Conservation (phyloP, 2,888 invertebrate genomes). For the Trichogramma dendrolimi region DNA sequence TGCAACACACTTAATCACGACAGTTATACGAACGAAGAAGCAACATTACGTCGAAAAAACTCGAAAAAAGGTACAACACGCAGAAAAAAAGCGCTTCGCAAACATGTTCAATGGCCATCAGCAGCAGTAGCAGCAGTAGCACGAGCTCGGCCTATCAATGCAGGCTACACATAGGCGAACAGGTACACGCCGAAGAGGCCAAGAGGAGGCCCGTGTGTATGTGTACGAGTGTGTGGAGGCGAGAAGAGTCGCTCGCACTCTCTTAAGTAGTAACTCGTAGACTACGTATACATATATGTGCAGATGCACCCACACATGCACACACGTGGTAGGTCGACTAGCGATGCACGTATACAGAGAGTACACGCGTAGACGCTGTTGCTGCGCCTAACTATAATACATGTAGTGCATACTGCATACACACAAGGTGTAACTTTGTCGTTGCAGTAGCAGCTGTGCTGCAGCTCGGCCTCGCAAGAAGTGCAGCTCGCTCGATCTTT, state of each 20-base stretch:
- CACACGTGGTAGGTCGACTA: background rate
- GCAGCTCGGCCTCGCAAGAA: constrained; percentile 17
- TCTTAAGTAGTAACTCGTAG: constrained; percentile 29
- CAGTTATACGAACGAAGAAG: too few relatives aligned
- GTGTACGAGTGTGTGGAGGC: background rate
- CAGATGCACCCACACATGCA: constrained; percentile 11
- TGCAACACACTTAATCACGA: too few relatives aligned
- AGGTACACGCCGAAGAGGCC: background rate
- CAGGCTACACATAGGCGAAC: constrained; percentile 16
- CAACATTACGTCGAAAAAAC: too few relatives aligned
- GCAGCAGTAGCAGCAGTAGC: too few relatives aligned
- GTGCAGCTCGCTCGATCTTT: constrained; percentile 17
- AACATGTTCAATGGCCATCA: constrained; percentile 19
- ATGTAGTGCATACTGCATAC: too few relatives aligned
- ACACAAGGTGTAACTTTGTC: too few relatives aligned
- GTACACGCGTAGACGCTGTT: too few relatives aligned
- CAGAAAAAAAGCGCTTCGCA: constrained; percentile 24
- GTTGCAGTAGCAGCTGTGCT: constrained; percentile 17
- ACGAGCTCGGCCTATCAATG: too few relatives aligned
- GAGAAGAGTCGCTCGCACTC: constrained; percentile 22
- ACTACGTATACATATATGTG: constrained; percentile 6
- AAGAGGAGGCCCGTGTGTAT: background rate
- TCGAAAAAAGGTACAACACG: too few relatives aligned
- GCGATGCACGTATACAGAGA: too few relatives aligned
- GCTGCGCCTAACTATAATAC: too few relatives aligned